Conservation (phyloP, 2,888 invertebrate genomes). For the Petrolisthes manimaculis region DNA sequence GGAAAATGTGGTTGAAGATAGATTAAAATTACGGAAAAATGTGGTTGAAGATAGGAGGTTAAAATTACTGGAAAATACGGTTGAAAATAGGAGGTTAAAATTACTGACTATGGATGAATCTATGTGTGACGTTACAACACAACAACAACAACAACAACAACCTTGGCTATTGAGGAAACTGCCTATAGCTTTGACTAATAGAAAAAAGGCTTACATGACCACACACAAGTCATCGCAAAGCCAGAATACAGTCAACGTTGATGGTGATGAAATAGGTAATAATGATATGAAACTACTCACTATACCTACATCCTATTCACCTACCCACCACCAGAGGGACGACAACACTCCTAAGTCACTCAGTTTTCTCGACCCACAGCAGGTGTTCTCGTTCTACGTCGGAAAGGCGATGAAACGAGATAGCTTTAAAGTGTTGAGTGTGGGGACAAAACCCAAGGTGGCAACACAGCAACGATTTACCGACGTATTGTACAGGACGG, state of each 20-base stretch:
- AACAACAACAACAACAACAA: not conserved
- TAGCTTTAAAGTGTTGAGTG: slow-evolving; percentile 21
- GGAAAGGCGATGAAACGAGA: slow-evolving; percentile 10
- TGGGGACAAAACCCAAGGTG: not conserved
- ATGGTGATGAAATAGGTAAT: not conserved
- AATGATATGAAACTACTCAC: slow-evolving; percentile 27
- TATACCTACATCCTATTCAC: not conserved
- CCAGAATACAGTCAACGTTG: not conserved
- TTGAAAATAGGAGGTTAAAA: not conserved
- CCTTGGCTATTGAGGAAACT: not conserved
- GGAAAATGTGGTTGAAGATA: too few species aligned
- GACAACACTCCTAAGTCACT: not conserved
- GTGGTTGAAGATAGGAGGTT: too few species aligned
- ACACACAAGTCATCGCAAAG: not conserved
- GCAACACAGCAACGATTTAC: not conserved
- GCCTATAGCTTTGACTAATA: not conserved
- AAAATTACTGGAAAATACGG: too few species aligned
- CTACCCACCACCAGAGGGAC: not conserved
- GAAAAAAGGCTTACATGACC: not conserved
- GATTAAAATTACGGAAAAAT: too few species aligned
- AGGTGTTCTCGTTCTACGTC: slow-evolving; percentile 34
- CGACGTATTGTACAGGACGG: too few species aligned
- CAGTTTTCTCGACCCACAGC: slow-evolving; percentile 35
- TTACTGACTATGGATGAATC: not conserved
- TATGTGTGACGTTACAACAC: not conserved